Evolutionary conservation across 2,113 vertebrate species (phyloP), one percentile per base, ranked within the genome.

Genomic region (Odobenus rosmarus): DNA sequence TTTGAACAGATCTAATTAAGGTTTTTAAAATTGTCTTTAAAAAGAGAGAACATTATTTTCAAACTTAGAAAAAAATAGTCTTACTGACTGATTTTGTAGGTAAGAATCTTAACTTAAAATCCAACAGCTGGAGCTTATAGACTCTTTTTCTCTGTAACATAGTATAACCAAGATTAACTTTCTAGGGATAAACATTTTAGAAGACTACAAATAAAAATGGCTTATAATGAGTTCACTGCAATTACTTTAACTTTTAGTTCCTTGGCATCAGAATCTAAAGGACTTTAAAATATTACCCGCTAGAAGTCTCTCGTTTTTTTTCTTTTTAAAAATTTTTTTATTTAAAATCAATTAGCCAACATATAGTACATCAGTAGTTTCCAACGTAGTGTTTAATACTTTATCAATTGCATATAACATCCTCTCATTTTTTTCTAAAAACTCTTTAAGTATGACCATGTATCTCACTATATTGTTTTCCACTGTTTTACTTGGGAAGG

Each of bases 91-190:
- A 46, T 46, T 84, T 80, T 57, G 1, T 80, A 61, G 16, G 42
- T 64, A 72, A 90, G 24, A 94, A 57, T 93, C n/a, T 59, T 96
- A 91, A 89, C 10, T 62, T 88, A 90, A 86, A 90, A 90, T 90
- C n/a, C n/a, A 55, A 55, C 14, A 64, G 13, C 4, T 81, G 36
- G 74, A 53, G 10, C 13, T 33, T 81, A 64, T 28, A 57, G 49
- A 36, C 19, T 92, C 51, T 92, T 67, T 87, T 67, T 64, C 55
- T 77, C 31, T 64, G 33, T 90, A 90, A 13, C 28, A 74, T 18
- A 86, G 7, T 67, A 67, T 64, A 76, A 87, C 59, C 49, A 42
- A 23, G 69, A 42, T 93, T 62, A 71, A 51, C 57, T 94, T 87
- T 82, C 26, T 57, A 81, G 51, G n/a, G 61, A 90, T 67, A 88